A percentile compares a stretch with the other conserved stretches of the same genome.
Conservation (phyloP, 2,888 invertebrate genomes). For the Drosophila emarginata region DNA sequence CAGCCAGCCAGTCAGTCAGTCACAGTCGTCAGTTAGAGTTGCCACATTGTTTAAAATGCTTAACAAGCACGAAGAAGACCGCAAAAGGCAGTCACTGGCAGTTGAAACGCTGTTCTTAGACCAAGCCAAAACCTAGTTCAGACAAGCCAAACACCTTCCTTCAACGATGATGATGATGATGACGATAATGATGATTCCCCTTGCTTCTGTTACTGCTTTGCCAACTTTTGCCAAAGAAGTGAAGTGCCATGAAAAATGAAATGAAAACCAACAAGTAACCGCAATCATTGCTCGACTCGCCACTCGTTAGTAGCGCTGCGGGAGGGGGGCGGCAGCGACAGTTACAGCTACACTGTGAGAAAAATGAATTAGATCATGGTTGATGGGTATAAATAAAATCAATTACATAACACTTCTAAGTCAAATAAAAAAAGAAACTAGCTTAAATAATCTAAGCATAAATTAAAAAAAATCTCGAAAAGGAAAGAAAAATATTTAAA, state of each 20-base stretch:
- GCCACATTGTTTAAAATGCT: constrained; percentile 75
- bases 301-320: constrained; percentile 63
- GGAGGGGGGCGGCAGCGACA: constrained; percentile 4
- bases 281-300: constrained; percentile 73
- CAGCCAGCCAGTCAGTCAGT: not conserved
- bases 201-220: not conserved
- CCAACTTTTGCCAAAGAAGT: constrained; percentile 50
- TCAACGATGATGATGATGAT: not conserved
- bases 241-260: constrained; percentile 74
- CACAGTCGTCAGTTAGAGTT: constrained; percentile 15
- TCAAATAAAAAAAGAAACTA: too few species aligned
- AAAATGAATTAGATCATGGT: too few species aligned
- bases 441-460: too few species aligned
- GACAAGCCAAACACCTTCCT: constrained; percentile 41
- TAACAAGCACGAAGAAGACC: constrained; percentile 63
- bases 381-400: too few species aligned
- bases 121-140: not conserved
- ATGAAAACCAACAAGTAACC: constrained; percentile 74
- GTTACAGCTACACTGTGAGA: constrained; percentile 1
- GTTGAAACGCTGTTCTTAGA: too few species aligned
- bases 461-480: too few species aligned
- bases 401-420: too few species aligned
- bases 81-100: constrained; percentile 17
- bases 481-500: too few species aligned
- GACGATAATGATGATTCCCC: constrained; percentile 2